phyloP scores from a whole-genome alignment of 2,797 vertebrate species.

The Caiman crocodilus region DNA sequence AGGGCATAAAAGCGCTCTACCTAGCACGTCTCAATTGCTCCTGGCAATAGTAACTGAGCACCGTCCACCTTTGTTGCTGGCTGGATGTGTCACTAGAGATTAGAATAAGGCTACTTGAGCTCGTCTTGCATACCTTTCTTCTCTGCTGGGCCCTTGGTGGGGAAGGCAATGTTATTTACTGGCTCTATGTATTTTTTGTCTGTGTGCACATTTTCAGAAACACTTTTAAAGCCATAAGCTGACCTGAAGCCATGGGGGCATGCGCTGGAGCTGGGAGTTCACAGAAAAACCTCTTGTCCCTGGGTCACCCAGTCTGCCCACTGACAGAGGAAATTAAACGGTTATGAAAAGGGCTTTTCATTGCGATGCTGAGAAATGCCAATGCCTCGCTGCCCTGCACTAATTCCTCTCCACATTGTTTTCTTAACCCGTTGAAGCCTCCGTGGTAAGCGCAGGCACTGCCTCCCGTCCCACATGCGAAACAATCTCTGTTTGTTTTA shows the following conservation, averaged over 20 bases:
- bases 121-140: conserved; percentile 2
- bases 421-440: conserved; percentile 52
- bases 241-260: conserved; percentile 7
- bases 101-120: not conserved
- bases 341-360: conserved; percentile 70
- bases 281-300: not conserved
- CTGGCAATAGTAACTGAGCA: not conserved
- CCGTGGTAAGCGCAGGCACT: not conserved
- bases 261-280: not conserved
- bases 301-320: not conserved
- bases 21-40: not conserved
- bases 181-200: not conserved
- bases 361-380: conserved; percentile 60
- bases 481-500: not conserved
- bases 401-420: conserved; percentile 66
- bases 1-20: not conserved
- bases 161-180: conserved; percentile 8
- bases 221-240: not conserved
- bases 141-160: not conserved
- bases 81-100: conserved; percentile 3
- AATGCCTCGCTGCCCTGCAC: conserved; percentile 19
- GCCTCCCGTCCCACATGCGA: fast-evolving
- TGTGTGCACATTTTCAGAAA: not conserved
- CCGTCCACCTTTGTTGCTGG: not conserved
- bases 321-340: conserved; percentile 33